Percentiles rank a stretch among this genome's conserved stretches.
These are phyloP conservation scores for Neodiprion lecontei DNA, from an alignment of 1,140 invertebrate species.

Conservation along the genomic window DNA sequence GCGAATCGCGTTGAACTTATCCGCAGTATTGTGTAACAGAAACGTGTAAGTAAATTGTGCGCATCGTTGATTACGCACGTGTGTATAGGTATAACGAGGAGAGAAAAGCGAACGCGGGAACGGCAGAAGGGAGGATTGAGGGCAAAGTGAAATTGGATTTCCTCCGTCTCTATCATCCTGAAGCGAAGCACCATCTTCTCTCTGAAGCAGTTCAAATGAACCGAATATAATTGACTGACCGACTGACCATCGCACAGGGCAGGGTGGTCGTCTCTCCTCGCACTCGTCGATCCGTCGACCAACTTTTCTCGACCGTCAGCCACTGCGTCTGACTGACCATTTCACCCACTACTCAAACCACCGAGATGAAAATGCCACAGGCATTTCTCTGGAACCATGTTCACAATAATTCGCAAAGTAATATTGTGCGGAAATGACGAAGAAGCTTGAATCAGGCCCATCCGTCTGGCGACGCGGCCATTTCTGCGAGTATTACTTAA, in stretches of 20 bases:
- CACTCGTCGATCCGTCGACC: not conserved
- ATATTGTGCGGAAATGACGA: no score
- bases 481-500: no score
- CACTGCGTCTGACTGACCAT: not conserved
- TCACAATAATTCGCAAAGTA: no score
- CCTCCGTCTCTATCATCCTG: not conserved
- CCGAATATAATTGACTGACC: conserved; percentile 7
- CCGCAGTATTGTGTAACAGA: no score
- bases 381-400: no score
- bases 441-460: no score
- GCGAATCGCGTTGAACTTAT: no score
- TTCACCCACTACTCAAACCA: not conserved
- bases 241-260: not conserved
- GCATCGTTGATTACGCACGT: no score
- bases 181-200: not conserved
- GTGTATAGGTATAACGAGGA: not conserved
- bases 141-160: not conserved
- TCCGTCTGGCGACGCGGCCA: no score
- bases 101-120: not conserved
- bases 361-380: no score
- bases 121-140: not conserved
- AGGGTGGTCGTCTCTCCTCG: not conserved
- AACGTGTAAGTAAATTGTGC: no score
- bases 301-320: not conserved
- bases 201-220: conserved; percentile 3